These are phyloP conservation scores for Camponotus fellah DNA, from an alignment of 2,888 invertebrate genomes.

Conservation along the genomic window DNA sequence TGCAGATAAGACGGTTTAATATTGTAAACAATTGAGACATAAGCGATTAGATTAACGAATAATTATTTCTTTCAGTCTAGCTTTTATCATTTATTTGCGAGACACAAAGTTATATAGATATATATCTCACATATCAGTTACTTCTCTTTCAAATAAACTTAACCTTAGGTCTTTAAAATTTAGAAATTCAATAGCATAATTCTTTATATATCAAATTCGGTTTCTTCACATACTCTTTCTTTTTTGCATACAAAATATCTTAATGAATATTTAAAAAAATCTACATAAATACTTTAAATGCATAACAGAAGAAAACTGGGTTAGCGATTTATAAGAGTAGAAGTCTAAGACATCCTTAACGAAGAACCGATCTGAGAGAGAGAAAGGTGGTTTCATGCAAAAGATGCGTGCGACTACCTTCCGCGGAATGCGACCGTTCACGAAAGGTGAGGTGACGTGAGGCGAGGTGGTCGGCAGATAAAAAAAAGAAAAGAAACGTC, in stretches of 20 bases:
- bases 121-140: neutral
- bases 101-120: neutral
- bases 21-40: neutral
- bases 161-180: neutral
- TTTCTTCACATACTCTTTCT: neutral
- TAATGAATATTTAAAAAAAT: neutral
- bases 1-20: neutral
- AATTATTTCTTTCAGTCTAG: neutral
- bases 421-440: conserved; percentile 28
- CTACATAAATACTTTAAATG: no score
- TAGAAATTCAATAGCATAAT: neutral
- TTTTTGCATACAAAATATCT: neutral
- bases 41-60: neutral
- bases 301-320: neutral
- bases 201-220: neutral
- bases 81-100: neutral
- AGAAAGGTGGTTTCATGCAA: conserved; percentile 12
- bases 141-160: neutral
- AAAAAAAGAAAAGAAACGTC: neutral
- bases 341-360: neutral
- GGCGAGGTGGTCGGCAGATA: conserved; percentile 11
- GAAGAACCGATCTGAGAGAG: conserved; percentile 8
- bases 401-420: conserved; percentile 23
- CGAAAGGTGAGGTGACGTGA: conserved; percentile 33
- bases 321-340: conserved; percentile 19